Evolutionary conservation across 2,888 invertebrate genomes (phyloP).

Genomic region (Nomada fucata): DNA sequence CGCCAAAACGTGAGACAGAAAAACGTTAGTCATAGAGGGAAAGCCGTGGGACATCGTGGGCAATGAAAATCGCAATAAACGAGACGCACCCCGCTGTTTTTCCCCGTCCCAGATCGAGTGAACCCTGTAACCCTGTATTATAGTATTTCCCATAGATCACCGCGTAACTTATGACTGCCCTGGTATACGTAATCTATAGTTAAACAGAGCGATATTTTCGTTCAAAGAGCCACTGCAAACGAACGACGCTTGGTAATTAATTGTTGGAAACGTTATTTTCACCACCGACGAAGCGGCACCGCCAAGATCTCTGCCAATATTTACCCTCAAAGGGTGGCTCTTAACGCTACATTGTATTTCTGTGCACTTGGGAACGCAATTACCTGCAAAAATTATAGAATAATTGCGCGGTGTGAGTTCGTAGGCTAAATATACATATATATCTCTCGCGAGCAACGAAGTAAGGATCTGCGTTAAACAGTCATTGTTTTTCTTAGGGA

Average conservation of each 20-base stretch:
- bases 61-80: conserved; percentile 59
- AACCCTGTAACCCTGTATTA: conserved; percentile 8
- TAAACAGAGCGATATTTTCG: conserved; percentile 34
- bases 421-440: background rate
- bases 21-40: conserved; percentile 63
- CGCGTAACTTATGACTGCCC: conserved; percentile 26
- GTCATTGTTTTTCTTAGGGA: too few relatives aligned
- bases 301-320: background rate
- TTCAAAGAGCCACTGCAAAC: conserved; percentile 1
- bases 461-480: background rate
- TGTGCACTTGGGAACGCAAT: background rate
- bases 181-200: conserved; percentile 33
- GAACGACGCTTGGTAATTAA: conserved; percentile 13
- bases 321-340: background rate
- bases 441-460: background rate
- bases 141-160: conserved; percentile 49
- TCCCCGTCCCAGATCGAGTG: background rate
- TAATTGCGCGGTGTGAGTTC: background rate
- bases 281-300: background rate
- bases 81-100: conserved; percentile 55
- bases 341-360: background rate
- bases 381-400: background rate
- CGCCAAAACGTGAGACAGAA: conserved; percentile 38
- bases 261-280: conserved; percentile 5
- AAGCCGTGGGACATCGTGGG: conserved; percentile 48